Evolutionary conservation across 2,888 invertebrate species (phyloP).

Genomic region (Metellina segmentata): DNA sequence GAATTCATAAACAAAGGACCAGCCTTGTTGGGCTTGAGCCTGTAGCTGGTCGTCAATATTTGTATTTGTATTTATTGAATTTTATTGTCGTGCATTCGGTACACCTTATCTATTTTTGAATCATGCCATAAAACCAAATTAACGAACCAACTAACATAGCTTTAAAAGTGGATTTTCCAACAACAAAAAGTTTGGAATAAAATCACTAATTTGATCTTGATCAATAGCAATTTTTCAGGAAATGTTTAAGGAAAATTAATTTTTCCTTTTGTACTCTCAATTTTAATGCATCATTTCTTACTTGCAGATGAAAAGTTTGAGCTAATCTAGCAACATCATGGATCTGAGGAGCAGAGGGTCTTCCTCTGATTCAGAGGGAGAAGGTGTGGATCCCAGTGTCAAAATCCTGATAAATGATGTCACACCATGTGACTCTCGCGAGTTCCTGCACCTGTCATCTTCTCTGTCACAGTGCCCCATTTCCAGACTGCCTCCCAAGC

Average conservation of each 20-base stretch:
- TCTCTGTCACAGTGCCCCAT: slow-evolving; percentile 3
- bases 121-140: too few species aligned
- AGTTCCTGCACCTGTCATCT: slow-evolving; percentile 68
- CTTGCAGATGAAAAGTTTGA: slow-evolving; percentile 43
- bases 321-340: slow-evolving; percentile 25
- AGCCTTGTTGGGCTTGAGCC: too few species aligned
- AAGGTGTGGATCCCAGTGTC: slow-evolving; percentile 68
- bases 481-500: background rate
- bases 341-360: slow-evolving; percentile 39
- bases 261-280: background rate
- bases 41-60: too few species aligned
- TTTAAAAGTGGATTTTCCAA: background rate
- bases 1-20: too few species aligned
- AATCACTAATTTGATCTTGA: background rate
- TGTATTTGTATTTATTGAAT: too few species aligned
- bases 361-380: slow-evolving; percentile 67
- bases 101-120: too few species aligned
- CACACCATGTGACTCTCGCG: slow-evolving; percentile 77
- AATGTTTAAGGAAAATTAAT: background rate
- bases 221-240: background rate
- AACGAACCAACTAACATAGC: too few species aligned
- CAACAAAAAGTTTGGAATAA: background rate
- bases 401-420: slow-evolving; percentile 78
- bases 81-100: too few species aligned
- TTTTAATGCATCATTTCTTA: background rate